Base-by-base conservation (phyloP, 2,888 invertebrate genomes). In the Glyphotaelius pellucidus region DNA sequence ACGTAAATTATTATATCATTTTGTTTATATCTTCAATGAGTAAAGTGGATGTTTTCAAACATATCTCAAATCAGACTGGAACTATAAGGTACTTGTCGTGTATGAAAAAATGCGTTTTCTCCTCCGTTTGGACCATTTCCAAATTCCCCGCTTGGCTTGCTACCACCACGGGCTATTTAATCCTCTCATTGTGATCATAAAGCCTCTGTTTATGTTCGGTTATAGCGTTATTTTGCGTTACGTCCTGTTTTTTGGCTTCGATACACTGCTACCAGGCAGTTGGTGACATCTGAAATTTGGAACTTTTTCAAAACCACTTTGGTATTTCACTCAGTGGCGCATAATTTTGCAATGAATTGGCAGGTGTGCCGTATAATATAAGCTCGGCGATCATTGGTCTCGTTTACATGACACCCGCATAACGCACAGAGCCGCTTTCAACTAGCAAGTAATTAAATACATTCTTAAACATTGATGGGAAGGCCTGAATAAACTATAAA, bases 121-220 rank as follows among this genome's bases (percentile, higher is more conserved):
- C 67, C 52, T 87, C 87, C 32, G 31, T 80, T 91, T 91, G 91
- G 91, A 91, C 30, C 7, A 7, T 67, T 88, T 91, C 91, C 91
- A 91, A 89, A 88, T 52, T 80, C 25, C 42, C 38, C 32, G 35
- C 80, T 85, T 42, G 85, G 79, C 87, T 90, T 35, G 88, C 38
- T 86, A 47, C 86, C 88, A 31, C 87, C 35, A 83, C 90, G 88
- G 91, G 91, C 90, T 90, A 90, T 92, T 91, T 92, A 92, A 87
- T 81, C 84, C 32, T 9, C 92, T 92, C 92, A 92, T 90, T 92
- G 90, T 90, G 91, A 91, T 90, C 92, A 79, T 90, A 92, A 86
- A 89, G 79, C 47, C 90, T 91, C 84, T 92, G 89, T 92, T 92
- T 92, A 92, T 90, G 92, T 67, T 89, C 90, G 90, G 38, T 90